Conservation (phyloP, 2,797 vertebrate genomes). For the Myotis findleyi region DNA sequence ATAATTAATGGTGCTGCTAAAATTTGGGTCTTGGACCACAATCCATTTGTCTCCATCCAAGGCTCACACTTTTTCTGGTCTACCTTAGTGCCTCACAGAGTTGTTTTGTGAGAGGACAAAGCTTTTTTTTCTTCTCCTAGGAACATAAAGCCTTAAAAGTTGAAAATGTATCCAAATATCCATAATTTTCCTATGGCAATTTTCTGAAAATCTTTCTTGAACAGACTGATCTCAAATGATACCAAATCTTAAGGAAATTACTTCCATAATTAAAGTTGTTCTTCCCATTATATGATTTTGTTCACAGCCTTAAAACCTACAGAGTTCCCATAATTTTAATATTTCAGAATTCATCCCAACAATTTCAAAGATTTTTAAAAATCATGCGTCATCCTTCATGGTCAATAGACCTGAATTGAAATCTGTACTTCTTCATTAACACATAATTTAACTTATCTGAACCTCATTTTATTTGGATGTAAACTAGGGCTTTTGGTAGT, state of each 20-base stretch:
- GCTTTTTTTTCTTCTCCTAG: not conserved
- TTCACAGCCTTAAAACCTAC: conserved; percentile 15
- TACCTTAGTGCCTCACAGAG: not conserved
- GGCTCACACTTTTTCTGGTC: not conserved
- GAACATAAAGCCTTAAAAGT: not conserved
- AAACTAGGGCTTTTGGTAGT: not conserved
- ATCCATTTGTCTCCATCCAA: conserved; percentile 21
- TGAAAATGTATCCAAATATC: conserved; percentile 28
- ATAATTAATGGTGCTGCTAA: not conserved
- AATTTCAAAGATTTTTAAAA: conserved; percentile 24
- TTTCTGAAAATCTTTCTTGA: conserved; percentile 38
- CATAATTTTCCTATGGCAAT: conserved; percentile 31
- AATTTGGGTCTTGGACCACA: not conserved
- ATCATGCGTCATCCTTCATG: not conserved
- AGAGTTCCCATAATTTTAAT: conserved; percentile 12
- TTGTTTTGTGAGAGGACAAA: not conserved
- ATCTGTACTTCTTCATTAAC: not conserved
- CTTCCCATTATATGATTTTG: not conserved
- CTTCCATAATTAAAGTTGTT: not conserved
- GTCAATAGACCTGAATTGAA: conserved; percentile 6
- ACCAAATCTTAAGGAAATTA: not conserved
- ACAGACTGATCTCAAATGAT: not conserved
- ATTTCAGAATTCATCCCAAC: not conserved
- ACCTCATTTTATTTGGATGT: not conserved
- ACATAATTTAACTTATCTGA: not conserved